These are phyloP conservation scores for Andrena haemorrhoa DNA, from an alignment of 2,888 invertebrate genomes.

Conservation along the genomic window DNA sequence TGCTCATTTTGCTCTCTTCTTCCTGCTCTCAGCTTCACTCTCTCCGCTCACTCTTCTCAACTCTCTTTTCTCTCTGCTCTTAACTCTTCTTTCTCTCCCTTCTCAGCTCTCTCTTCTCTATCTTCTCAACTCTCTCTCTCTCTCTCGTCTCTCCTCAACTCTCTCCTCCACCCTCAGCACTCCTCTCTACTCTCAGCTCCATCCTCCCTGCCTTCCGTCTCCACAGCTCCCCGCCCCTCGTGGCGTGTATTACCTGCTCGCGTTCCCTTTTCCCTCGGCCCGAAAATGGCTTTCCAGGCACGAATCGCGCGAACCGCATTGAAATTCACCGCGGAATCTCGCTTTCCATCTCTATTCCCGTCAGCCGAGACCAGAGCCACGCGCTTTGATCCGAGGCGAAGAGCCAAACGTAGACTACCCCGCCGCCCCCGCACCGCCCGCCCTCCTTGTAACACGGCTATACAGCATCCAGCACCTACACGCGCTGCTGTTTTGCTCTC, in stretches of 20 bases:
- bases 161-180: neutral
- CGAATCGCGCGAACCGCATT: slow-evolving; percentile 79
- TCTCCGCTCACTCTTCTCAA: too few relatives aligned
- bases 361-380: slow-evolving; percentile 66
- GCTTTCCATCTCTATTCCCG: slow-evolving; percentile 84
- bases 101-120: too few relatives aligned
- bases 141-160: neutral
- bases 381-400: slow-evolving; percentile 72
- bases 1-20: too few relatives aligned
- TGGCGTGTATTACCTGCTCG: slow-evolving; percentile 12
- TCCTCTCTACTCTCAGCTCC: neutral
- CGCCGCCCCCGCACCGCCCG: slow-evolving; percentile 1
- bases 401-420: slow-evolving; percentile 65
- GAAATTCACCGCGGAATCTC: slow-evolving; percentile 83
- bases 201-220: neutral
- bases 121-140: neutral
- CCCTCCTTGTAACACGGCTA: slow-evolving; percentile 7
- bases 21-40: too few relatives aligned
- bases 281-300: slow-evolving; percentile 81
- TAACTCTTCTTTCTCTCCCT: too few relatives aligned
- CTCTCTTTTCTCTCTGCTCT: too few relatives aligned
- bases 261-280: slow-evolving; percentile 11
- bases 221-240: neutral
- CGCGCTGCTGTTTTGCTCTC: slow-evolving; percentile 74
- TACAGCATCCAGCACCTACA: slow-evolving; percentile 67